Evolutionary conservation across 2,888 invertebrate species (phyloP).

Genomic region (Oegoconia quadripuncta): DNA sequence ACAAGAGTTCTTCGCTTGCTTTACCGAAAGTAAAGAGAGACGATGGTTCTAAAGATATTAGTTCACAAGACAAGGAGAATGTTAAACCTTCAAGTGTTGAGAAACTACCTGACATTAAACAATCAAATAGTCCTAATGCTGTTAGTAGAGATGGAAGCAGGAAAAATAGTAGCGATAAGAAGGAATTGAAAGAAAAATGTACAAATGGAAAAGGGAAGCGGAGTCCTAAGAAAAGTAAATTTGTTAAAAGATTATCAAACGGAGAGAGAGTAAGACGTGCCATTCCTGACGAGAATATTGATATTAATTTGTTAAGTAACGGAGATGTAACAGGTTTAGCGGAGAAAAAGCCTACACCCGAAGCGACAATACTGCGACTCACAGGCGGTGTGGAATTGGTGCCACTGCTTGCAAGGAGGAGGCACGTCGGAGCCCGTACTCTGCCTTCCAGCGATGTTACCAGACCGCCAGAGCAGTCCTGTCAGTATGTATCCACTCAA

Average conservation of each 20-base stretch:
- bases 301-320: constrained; percentile 18
- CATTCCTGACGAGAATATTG: constrained; percentile 40
- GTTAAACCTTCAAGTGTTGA: constrained; percentile 36
- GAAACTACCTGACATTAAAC: constrained; percentile 57
- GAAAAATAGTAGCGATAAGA: constrained; percentile 24
- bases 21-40: constrained; percentile 74
- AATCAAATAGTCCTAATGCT: constrained; percentile 30
- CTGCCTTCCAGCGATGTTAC: constrained; percentile 71
- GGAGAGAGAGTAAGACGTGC: constrained; percentile 47
- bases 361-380: constrained; percentile 55
- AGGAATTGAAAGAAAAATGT: constrained; percentile 21
- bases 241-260: constrained; percentile 54
- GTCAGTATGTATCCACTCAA: constrained; percentile 58
- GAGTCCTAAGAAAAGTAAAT: constrained; percentile 50
- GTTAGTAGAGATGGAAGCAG: constrained; percentile 24
- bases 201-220: constrained; percentile 30
- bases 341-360: constrained; percentile 60
- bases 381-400: constrained; percentile 88
- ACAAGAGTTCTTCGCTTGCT: constrained; percentile 66
- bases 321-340: constrained; percentile 17
- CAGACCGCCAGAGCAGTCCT: constrained; percentile 58
- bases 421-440: constrained; percentile 71
- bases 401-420: constrained; percentile 84
- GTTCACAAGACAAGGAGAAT: constrained; percentile 42
- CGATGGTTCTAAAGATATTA: constrained; percentile 46